These are phyloP conservation scores for Therioaphis trifolii DNA, from an alignment of 2,888 invertebrate genomes.

Conservation along the genomic window DNA sequence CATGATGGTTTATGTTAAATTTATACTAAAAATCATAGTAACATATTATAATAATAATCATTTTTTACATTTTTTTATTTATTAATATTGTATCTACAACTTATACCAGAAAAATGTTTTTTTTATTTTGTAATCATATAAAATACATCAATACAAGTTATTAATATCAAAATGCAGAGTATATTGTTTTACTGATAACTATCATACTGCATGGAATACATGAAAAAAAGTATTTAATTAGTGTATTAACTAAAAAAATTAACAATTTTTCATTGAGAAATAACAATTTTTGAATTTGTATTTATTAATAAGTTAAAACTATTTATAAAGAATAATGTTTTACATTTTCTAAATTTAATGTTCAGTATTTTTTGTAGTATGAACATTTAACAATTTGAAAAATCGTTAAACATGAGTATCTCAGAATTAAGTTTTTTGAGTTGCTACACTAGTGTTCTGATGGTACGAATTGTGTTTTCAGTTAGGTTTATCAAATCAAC, in stretches of 20 bases:
- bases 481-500: no score
- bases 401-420: not conserved
- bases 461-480: no score
- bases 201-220: slow-evolving; percentile 13
- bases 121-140: no score
- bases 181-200: not conserved
- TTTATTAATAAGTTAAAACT: not conserved
- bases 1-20: no score
- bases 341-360: not conserved
- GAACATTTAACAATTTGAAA: slow-evolving; percentile 8
- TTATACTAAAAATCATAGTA: no score
- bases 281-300: not conserved
- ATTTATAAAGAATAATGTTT: not conserved
- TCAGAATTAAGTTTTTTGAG: no score
- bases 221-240: slow-evolving; percentile 1
- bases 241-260: not conserved
- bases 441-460: no score
- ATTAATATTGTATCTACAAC: slow-evolving; percentile 1
- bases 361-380: not conserved
- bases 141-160: slow-evolving; percentile 3
- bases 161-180: not conserved
- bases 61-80: not conserved
- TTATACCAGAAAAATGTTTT: not conserved
- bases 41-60: no score
- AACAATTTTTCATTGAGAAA: no score